These are phyloP conservation scores for Drosophila gunungcola DNA, from an alignment of 1,140 invertebrate genomes.

Conservation along the genomic window DNA sequence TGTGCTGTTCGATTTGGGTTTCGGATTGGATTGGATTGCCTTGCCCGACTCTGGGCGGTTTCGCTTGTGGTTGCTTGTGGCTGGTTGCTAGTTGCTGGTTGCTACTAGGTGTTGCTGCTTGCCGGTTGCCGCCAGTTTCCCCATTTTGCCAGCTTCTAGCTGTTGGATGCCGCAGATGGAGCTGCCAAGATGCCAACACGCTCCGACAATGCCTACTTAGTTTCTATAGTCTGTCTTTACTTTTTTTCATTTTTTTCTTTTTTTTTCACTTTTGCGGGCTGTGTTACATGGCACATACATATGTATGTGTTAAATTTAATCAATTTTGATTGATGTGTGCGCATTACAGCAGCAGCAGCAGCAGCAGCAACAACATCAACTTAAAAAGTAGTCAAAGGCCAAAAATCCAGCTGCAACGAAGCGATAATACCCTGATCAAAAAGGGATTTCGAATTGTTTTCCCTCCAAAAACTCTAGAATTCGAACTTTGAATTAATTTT, in stretches of 20 bases:
- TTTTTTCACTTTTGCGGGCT: conserved; percentile 3
- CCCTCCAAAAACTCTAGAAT: no score
- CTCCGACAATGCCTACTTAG: conserved; percentile 62
- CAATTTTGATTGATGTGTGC: conserved; percentile 81
- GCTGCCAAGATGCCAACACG: conserved; percentile 77
- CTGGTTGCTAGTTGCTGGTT: conserved; percentile 8
- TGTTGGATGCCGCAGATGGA: conserved; percentile 64
- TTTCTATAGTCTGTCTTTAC: conserved; percentile 19
- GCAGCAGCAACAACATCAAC: conserved; percentile 12
- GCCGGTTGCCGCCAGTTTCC: neutral
- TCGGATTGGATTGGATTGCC: conserved; percentile 33
- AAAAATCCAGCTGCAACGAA: conserved; percentile 26
- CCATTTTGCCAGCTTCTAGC: conserved; percentile 19
- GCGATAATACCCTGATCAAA: conserved; percentile 12
- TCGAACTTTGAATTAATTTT: neutral
- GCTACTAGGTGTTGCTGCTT: neutral
- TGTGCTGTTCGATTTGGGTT: conserved; percentile 56
- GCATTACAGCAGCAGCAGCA: conserved; percentile 32
- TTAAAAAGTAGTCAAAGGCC: conserved; percentile 17
- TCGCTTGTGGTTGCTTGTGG: conserved; percentile 29
- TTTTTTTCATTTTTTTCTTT: conserved; percentile 4
- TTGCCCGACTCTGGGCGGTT: conserved; percentile 49
- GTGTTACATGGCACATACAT: conserved; percentile 35
- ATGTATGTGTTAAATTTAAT: conserved; percentile 67
- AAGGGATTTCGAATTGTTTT: neutral